Conservation (phyloP, 2,113 vertebrate genomes). For the Nyctereutes procyonoides region DNA sequence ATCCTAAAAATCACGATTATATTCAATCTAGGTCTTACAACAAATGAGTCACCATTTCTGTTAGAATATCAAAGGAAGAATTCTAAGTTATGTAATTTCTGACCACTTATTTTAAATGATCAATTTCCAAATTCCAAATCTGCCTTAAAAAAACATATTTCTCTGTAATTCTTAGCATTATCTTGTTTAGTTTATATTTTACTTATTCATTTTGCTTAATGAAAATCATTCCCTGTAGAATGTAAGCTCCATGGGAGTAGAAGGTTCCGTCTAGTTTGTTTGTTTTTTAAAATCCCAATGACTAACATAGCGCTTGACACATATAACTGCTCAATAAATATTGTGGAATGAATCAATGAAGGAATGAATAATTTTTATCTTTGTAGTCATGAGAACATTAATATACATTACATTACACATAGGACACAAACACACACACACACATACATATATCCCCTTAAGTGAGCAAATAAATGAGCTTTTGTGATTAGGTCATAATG, state of each 20-base stretch:
- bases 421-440: neutral
- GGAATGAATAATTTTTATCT: neutral
- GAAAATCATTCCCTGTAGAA: neutral
- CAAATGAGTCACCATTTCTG: neutral
- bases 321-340: neutral
- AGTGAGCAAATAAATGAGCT: neutral
- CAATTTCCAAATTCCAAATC: neutral
- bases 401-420: neutral
- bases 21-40: neutral
- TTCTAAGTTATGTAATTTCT: neutral
- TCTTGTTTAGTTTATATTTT: neutral
- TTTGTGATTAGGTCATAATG: neutral
- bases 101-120: neutral
- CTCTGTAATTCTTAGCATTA: neutral
- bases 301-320: neutral
- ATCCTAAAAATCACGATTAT: neutral
- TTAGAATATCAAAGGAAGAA: neutral
- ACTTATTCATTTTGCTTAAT: conserved; percentile 1
- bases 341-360: neutral
- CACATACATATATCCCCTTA: neutral
- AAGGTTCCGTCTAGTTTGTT: neutral
- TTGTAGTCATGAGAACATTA: neutral
- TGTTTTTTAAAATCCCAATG: neutral
- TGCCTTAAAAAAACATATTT: neutral
- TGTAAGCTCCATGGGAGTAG: neutral